These are phyloP conservation scores for Tenthredo mesomela DNA, from an alignment of 2,888 invertebrate species.

Conservation along the genomic window DNA sequence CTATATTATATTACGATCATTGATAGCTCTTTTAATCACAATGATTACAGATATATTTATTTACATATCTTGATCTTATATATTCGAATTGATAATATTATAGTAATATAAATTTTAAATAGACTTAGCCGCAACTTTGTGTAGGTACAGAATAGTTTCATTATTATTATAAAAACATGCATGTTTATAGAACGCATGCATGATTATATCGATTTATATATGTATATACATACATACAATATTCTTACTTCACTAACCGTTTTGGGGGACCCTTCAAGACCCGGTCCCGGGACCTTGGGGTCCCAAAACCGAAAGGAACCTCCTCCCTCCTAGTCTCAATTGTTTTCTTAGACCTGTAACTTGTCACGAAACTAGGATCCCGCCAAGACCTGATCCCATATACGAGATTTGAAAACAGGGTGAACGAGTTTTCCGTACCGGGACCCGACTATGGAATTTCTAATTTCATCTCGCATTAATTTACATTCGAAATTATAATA, in stretches of 20 bases:
- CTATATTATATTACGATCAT: no score
- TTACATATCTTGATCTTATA: no score
- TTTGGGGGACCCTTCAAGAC: slow-evolving; percentile 18
- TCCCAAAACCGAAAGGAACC: slow-evolving; percentile 12
- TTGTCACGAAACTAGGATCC: slow-evolving; percentile 33
- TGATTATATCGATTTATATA: no score
- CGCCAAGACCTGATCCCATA: slow-evolving; percentile 6
- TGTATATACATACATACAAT: background rate
- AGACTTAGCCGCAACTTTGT: no score
- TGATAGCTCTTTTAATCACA: no score
- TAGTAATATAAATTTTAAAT: no score
- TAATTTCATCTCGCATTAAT: slow-evolving; percentile 49
- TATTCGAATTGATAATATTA: no score
- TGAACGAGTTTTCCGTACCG: slow-evolving; percentile 50
- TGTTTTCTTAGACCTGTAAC: slow-evolving; percentile 44
- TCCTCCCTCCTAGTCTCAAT: slow-evolving; percentile 9
- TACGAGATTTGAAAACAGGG: slow-evolving; percentile 37
- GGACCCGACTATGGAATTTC: slow-evolving; percentile 49
- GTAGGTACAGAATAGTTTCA: no score
- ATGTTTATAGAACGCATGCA: no score
- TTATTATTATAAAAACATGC: slow-evolving; percentile 8
- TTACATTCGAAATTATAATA: slow-evolving; percentile 38
- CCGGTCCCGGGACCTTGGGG: background rate
- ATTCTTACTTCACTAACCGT: slow-evolving; percentile 12
- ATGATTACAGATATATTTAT: no score